Conservation (phyloP, 2,888 invertebrate species). For the Scelioninae gen. 1 region DNA sequence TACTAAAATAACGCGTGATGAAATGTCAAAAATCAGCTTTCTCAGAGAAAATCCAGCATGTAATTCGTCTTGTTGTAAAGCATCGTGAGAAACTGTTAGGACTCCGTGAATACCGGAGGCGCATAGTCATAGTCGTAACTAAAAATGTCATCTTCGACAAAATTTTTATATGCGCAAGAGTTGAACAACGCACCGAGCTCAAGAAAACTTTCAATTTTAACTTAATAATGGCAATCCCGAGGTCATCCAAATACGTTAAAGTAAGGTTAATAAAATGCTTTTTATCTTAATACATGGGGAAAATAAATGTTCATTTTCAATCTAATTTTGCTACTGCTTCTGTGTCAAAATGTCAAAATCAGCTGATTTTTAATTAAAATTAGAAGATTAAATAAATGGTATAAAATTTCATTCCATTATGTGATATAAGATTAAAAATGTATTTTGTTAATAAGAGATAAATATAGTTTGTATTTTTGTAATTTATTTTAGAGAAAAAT, state of each 20-base stretch:
- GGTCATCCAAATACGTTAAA: constrained; percentile 41
- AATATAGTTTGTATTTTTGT: no score
- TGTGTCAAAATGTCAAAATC: no score
- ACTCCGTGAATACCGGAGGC: constrained; percentile 12
- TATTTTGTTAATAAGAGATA: no score
- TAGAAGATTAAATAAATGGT: no score
- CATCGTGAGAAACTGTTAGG: constrained; percentile 44
- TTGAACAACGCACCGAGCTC: constrained; percentile 41
- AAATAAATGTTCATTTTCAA: no score
- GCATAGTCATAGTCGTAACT: background rate
- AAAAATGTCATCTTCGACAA: constrained; percentile 54
- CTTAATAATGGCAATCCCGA: constrained; percentile 24
- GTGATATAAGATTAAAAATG: no score
- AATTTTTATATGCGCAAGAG: constrained; percentile 52
- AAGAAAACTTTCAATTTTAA: constrained; percentile 51
- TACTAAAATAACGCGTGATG: no score
- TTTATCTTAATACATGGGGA: no score
- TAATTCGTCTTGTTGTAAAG: constrained; percentile 23
- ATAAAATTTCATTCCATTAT: no score
- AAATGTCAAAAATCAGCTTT: constrained; percentile 37
- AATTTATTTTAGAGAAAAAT: no score
- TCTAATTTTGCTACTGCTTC: no score
- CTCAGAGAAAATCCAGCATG: constrained; percentile 28
- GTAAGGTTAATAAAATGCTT: background rate
- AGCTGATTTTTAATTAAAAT: no score